These are phyloP conservation scores for Nycticorax nycticorax DNA, from an alignment of 2,113 vertebrate genomes.

Conservation along the genomic window DNA sequence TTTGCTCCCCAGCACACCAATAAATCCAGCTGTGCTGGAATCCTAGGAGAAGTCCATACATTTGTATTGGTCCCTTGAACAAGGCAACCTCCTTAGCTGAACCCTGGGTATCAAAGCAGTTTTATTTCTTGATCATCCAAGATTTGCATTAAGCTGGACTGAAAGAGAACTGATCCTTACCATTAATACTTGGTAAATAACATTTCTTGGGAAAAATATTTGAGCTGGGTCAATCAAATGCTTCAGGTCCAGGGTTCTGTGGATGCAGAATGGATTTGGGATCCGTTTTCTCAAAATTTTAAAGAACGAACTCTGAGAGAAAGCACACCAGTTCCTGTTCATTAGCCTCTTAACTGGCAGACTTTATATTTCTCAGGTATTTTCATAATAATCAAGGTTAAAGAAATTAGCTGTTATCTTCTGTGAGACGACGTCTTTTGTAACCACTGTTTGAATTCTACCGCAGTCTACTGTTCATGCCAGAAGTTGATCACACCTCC, in stretches of 20 bases:
- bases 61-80: not conserved
- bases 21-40: conserved; percentile 6
- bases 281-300: not conserved
- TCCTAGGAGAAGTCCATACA: not conserved
- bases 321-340: not conserved
- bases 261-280: not conserved
- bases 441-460: not conserved
- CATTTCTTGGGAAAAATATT: not conserved
- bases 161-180: not conserved
- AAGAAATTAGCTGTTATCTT: not conserved
- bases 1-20: not conserved
- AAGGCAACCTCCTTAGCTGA: not conserved
- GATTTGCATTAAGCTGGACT: not conserved
- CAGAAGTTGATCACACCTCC: conserved; percentile 66
- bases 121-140: not conserved
- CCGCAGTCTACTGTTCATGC: conserved; percentile 36
- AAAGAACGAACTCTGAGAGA: not conserved
- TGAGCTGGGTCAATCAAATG: not conserved
- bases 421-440: not conserved
- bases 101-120: not conserved
- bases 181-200: not conserved
- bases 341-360: not conserved
- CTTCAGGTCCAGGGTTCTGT: not conserved
- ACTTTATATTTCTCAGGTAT: not conserved
- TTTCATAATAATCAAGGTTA: not conserved